Conservation (phyloP, 2,113 vertebrate species). For the Petrocephalus microphthalmus region DNA sequence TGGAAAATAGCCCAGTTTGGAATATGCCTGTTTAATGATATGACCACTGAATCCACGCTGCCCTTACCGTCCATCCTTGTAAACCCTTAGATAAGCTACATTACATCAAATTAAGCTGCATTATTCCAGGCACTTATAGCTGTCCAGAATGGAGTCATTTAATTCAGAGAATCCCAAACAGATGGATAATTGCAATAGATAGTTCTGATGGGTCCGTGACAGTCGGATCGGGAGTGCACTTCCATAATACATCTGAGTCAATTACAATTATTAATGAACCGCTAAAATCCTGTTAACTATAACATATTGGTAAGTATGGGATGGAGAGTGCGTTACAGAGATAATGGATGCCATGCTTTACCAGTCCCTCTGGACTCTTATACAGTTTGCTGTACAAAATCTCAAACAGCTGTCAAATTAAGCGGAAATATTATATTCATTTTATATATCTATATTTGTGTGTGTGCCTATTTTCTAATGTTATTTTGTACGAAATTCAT, state of each 20-base stretch:
- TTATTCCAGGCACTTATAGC: conserved; percentile 37
- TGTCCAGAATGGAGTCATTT: conserved; percentile 40
- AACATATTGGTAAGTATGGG: conserved; percentile 36
- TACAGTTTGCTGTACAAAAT: conserved; percentile 20
- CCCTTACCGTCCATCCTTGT: conserved; percentile 35
- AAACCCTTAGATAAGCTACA: conserved; percentile 32
- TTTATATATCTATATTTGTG: neutral
- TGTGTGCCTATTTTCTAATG: neutral
- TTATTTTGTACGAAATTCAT: neutral
- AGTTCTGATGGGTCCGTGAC: conserved; percentile 34
- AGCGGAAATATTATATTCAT: conserved; percentile 24
- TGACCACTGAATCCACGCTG: conserved; percentile 30
- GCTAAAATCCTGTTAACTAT: conserved; percentile 42
- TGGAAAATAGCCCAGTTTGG: conserved; percentile 11
- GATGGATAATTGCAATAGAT: conserved; percentile 38
- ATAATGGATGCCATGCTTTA: conserved; percentile 35
- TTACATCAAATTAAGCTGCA: conserved; percentile 40
- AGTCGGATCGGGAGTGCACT: conserved; percentile 36
- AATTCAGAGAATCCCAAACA: conserved; percentile 34
- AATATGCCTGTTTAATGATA: conserved; percentile 22
- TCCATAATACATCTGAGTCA: conserved; percentile 42
- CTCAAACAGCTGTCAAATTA: conserved; percentile 34
- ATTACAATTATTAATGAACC: conserved; percentile 41
- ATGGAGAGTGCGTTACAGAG: conserved; percentile 31
- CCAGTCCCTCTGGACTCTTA: neutral